Evolutionary conservation across 2,888 invertebrate species (phyloP).

Genomic region (Pseudolycoriella hygida): DNA sequence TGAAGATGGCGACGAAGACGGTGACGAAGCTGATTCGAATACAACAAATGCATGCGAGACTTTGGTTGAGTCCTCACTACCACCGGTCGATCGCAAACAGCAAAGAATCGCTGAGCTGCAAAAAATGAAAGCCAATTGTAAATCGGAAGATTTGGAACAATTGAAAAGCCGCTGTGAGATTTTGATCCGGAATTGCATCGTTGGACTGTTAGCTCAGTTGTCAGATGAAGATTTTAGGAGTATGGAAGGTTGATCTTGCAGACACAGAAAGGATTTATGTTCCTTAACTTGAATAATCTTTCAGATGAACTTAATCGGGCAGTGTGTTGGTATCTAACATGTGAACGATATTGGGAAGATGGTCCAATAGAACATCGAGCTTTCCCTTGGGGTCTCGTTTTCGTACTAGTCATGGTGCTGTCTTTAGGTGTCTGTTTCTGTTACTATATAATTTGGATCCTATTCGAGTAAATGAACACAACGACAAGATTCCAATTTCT

Average conservation of each 20-base stretch:
- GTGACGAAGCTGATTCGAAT: slow-evolving; percentile 34
- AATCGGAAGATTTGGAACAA: slow-evolving; percentile 58
- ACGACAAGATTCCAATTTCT: background rate
- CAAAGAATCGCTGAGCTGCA: slow-evolving; percentile 49
- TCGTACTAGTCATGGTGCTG: slow-evolving; percentile 63
- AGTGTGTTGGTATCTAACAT: slow-evolving; percentile 83
- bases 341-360: slow-evolving; percentile 85
- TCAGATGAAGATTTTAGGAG: slow-evolving; percentile 70
- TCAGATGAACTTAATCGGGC: slow-evolving; percentile 75
- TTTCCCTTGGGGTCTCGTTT: slow-evolving; percentile 63
- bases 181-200: slow-evolving; percentile 66
- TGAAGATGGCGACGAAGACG: slow-evolving; percentile 32
- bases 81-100: slow-evolving; percentile 46
- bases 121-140: slow-evolving; percentile 59
- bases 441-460: slow-evolving; percentile 83
- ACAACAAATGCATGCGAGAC: slow-evolving; percentile 39
- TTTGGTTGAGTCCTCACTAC: slow-evolving; percentile 50
- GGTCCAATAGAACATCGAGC: slow-evolving; percentile 52
- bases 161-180: slow-evolving; percentile 53
- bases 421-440: slow-evolving; percentile 73
- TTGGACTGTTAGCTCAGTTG: slow-evolving; percentile 59
- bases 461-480: slow-evolving; percentile 62
- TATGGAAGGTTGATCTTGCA: slow-evolving; percentile 50
- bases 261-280: background rate
- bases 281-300: background rate